Evolutionary conservation across 2,888 invertebrate species (phyloP).

Genomic region (Parapristionchus giblindavisi): DNA sequence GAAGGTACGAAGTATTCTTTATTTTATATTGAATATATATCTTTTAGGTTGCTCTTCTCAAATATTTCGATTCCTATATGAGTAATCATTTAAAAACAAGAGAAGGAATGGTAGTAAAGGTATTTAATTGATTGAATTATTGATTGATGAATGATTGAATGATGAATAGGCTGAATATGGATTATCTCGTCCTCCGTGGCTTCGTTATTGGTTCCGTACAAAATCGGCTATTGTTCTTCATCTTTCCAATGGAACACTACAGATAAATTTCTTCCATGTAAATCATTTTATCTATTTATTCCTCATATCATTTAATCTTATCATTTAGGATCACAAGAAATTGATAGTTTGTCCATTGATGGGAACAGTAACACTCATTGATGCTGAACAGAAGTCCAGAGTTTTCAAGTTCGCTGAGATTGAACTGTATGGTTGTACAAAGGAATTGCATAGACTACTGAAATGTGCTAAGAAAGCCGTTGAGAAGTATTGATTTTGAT

Average conservation of each 20-base stretch:
- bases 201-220: constrained; percentile 95
- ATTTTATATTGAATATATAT: too few relatives aligned
- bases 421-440: constrained; percentile 45
- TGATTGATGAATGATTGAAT: not conserved
- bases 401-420: constrained; percentile 77
- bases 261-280: constrained; percentile 58
- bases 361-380: constrained; percentile 94
- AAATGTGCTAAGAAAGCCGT: constrained; percentile 44
- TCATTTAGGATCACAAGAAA: constrained; percentile 85
- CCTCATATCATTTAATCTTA: not conserved
- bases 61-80: too few relatives aligned
- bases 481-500: too few relatives aligned
- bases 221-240: constrained; percentile 94
- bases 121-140: too few relatives aligned
- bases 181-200: constrained; percentile 88
- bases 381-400: constrained; percentile 86
- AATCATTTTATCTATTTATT: not conserved
- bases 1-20: not conserved
- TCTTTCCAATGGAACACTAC: constrained; percentile 86
- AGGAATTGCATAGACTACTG: constrained; percentile 42
- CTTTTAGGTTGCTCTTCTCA: too few relatives aligned
- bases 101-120: too few relatives aligned
- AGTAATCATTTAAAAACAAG: too few relatives aligned
- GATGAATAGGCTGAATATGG: constrained; percentile 80
- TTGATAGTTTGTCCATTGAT: constrained; percentile 95